Evolutionary conservation across 2,113 vertebrate species (phyloP).

Genomic region (Apeltes quadracus): DNA sequence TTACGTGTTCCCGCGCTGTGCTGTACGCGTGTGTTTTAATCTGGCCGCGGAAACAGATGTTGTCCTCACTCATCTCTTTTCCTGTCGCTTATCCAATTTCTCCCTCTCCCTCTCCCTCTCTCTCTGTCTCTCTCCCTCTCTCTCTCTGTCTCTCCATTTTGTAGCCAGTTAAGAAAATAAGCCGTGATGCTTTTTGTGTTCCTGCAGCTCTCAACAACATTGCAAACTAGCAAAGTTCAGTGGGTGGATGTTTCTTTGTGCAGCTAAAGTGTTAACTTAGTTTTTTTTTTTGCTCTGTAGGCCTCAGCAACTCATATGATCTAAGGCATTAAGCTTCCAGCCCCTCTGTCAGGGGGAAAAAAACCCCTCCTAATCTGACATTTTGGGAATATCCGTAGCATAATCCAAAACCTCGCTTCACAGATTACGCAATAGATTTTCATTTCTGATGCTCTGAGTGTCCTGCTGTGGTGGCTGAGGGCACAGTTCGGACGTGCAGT

Average conservation of each 20-base stretch:
- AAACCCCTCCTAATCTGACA: conserved; percentile 60
- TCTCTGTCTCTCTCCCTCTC: background rate
- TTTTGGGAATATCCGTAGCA: conserved; percentile 64
- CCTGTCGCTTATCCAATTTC: conserved; percentile 6
- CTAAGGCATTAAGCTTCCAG: conserved; percentile 49
- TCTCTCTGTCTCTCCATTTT: background rate
- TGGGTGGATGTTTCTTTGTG: conserved; percentile 44
- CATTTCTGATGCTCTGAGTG: conserved; percentile 35
- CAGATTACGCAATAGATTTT: conserved; percentile 59
- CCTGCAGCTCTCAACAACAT: background rate
- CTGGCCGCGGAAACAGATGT: conserved; percentile 42
- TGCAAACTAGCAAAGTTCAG: conserved; percentile 3
- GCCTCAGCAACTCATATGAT: conserved; percentile 44
- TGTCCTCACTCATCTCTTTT: conserved; percentile 17
- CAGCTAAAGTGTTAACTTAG: conserved; percentile 1
- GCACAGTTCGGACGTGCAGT: conserved; percentile 40
- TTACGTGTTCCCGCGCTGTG: conserved; percentile 2
- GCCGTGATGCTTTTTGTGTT: background rate
- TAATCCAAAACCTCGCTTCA: conserved; percentile 62
- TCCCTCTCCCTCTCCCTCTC: background rate
- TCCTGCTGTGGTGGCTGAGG: conserved; percentile 26
- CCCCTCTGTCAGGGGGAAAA: conserved; percentile 18
- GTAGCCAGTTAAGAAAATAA: background rate
- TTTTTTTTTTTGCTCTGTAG: conserved; percentile 18
- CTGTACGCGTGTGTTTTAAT: conserved; percentile 12